A percentile compares a stretch with the other conserved stretches of the same genome.
Evolutionary conservation across 2,113 vertebrate genomes (phyloP).

Genomic region (Dipodomys stephensi): DNA sequence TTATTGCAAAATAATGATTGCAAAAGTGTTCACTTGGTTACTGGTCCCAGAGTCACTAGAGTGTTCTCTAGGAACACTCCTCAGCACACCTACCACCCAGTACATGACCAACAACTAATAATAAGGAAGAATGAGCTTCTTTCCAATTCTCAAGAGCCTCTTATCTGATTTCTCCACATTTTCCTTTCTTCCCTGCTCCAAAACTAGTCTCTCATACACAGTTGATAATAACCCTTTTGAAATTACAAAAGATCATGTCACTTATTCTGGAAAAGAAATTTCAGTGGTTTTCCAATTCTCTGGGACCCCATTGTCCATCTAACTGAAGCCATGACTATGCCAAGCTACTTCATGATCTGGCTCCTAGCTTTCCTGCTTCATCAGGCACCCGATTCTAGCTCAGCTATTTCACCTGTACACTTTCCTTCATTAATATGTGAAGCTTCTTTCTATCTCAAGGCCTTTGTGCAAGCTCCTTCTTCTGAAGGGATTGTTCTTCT

Average conservation of each 20-base stretch:
- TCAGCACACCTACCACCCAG: neutral
- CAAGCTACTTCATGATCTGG: neutral
- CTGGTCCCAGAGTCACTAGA: neutral
- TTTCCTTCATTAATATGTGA: neutral
- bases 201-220: neutral
- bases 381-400: neutral
- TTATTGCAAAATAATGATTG: neutral
- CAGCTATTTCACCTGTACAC: neutral
- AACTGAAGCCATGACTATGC: neutral
- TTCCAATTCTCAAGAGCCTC: neutral
- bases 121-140: neutral
- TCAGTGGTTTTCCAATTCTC: neutral
- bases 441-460: neutral
- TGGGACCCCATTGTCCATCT: neutral
- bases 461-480: neutral
- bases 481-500: neutral
- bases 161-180: neutral
- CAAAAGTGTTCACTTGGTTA: neutral
- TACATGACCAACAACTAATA: neutral
- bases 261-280: neutral
- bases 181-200: neutral
- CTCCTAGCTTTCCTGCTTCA: neutral
- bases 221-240: neutral
- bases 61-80: neutral
- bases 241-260: neutral